A percentile compares a stretch with the other conserved stretches of the same genome.
phyloP scores from a whole-genome alignment of 2,797 vertebrate genomes.

The Centroberyx gerrardi region DNA sequence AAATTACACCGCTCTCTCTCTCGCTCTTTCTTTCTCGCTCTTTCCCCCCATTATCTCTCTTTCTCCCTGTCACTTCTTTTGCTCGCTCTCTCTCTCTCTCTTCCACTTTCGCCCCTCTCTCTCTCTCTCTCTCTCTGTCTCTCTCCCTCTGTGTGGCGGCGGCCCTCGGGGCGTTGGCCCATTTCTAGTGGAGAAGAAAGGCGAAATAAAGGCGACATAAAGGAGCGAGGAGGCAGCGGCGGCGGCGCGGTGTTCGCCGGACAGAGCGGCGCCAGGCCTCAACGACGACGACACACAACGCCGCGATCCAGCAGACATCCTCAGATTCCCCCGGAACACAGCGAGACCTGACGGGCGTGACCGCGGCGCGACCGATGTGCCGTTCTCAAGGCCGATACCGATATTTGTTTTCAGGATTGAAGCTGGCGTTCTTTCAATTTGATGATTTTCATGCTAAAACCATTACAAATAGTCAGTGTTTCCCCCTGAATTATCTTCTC shows the following conservation, averaged over 20 bases:
- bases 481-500: too few species aligned
- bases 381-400: neutral
- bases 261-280: conserved; percentile 68
- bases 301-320: conserved; percentile 18
- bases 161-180: conserved; percentile 44
- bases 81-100: conserved; percentile 21
- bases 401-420: neutral
- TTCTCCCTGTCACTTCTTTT: conserved; percentile 14
- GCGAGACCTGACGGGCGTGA: conserved; percentile 21
- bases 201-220: conserved; percentile 50
- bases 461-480: too few species aligned
- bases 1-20: conserved; percentile 55
- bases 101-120: conserved; percentile 6
- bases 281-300: neutral
- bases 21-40: conserved; percentile 11
- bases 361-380: conserved; percentile 17
- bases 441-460: neutral
- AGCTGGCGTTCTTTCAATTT: neutral
- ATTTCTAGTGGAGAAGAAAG: conserved; percentile 42
- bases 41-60: conserved; percentile 22
- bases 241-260: conserved; percentile 42
- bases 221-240: conserved; percentile 52
- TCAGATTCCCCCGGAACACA: conserved; percentile 31
- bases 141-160: neutral
- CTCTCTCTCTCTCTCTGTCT: conserved; percentile 25